These are phyloP conservation scores for Leucozona laternaria DNA, from an alignment of 2,888 invertebrate genomes.

Conservation along the genomic window DNA sequence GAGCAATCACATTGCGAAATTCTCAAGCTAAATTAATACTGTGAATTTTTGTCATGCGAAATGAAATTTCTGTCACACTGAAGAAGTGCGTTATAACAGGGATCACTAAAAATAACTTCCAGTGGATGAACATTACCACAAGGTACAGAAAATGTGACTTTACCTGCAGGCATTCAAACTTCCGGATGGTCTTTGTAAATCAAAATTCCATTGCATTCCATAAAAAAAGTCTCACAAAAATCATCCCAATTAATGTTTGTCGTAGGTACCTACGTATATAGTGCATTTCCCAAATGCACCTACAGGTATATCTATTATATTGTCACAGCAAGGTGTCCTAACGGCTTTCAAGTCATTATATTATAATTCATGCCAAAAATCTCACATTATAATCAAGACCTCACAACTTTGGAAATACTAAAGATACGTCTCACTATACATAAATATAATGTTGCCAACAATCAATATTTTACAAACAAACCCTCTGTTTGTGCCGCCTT, in stretches of 20 bases:
- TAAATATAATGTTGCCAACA: constrained; percentile 66
- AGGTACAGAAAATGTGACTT: too few relatives aligned
- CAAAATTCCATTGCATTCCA: background rate
- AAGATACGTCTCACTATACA: constrained; percentile 35
- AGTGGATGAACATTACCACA: too few relatives aligned
- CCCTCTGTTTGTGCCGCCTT: constrained; percentile 67
- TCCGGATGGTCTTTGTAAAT: background rate
- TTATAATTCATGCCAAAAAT: constrained; percentile 53
- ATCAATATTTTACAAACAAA: constrained; percentile 65
- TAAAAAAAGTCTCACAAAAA: background rate
- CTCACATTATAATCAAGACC: constrained; percentile 65
- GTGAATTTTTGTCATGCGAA: too few relatives aligned
- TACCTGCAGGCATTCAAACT: background rate
- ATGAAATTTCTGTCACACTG: too few relatives aligned
- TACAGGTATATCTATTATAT: constrained; percentile 34
- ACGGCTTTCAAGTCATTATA: constrained; percentile 59
- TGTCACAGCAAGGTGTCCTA: constrained; percentile 67
- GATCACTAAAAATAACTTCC: too few relatives aligned
- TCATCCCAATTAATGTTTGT: constrained; percentile 1
- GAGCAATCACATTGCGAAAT: too few relatives aligned
- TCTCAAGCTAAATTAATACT: too few relatives aligned
- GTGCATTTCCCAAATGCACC: background rate
- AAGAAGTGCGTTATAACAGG: too few relatives aligned
- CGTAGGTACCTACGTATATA: too few relatives aligned
- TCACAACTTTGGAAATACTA: constrained; percentile 59